These are phyloP conservation scores for Strix occidentalis DNA, from an alignment of 2,797 vertebrate genomes.

Conservation along the genomic window DNA sequence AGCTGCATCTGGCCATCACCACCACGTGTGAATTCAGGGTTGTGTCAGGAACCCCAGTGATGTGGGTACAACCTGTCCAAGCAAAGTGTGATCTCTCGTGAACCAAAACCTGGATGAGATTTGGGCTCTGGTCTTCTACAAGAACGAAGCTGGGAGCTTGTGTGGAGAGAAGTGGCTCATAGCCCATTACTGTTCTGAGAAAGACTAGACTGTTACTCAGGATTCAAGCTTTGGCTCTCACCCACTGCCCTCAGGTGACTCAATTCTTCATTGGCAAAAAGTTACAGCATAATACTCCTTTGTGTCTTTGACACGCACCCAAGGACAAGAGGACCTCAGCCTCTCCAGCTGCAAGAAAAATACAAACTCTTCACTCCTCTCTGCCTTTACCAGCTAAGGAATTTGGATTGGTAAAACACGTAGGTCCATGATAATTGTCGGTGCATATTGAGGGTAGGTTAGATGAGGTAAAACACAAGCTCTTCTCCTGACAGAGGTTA, in stretches of 20 bases:
- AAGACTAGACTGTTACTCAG: not conserved
- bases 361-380: not conserved
- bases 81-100: not conserved
- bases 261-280: not conserved
- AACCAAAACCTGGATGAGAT: not conserved
- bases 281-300: not conserved
- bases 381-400: not conserved
- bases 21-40: not conserved
- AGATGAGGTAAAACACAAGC: not conserved
- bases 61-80: not conserved
- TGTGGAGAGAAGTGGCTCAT: not conserved
- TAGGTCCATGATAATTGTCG: not conserved
- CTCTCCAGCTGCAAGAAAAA: not conserved
- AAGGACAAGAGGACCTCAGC: not conserved
- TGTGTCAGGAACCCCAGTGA: fast-evolving
- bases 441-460: not conserved
- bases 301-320: not conserved
- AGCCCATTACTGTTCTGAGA: not conserved
- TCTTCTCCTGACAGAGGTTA: not conserved
- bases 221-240: not conserved
- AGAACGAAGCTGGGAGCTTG: not conserved
- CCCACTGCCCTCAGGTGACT: not conserved
- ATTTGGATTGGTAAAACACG: not conserved
- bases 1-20: not conserved
- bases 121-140: not conserved